Conservation (phyloP, 1,140 invertebrate species). For the Danaus melanippus region DNA sequence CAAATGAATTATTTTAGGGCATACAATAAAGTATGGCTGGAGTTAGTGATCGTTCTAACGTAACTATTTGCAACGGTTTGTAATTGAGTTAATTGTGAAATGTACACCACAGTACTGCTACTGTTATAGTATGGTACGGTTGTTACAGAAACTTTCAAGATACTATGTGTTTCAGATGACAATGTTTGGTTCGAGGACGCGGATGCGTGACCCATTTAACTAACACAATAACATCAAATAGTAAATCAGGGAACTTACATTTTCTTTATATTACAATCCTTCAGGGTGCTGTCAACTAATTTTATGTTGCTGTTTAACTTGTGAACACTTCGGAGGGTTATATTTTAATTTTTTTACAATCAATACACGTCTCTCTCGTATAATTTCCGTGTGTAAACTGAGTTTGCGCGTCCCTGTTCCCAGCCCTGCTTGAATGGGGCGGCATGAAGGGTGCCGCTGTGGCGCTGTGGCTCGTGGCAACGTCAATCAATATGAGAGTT, state of each 20-base stretch:
- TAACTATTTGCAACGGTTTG: too few species aligned
- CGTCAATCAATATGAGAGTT: slow-evolving; percentile 69
- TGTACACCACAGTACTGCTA: too few species aligned
- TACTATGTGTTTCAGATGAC: slow-evolving; percentile 22
- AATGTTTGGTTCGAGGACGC: slow-evolving; percentile 44
- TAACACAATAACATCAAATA: slow-evolving; percentile 5
- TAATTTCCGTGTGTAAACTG: slow-evolving; percentile 49
- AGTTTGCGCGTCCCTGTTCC: slow-evolving; percentile 67
- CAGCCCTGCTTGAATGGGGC: slow-evolving; percentile 60
- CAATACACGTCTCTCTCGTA: slow-evolving; percentile 38
- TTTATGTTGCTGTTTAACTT: slow-evolving; percentile 29
- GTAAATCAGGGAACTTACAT: slow-evolving; percentile 9
- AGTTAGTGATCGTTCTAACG: too few species aligned
- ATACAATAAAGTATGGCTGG: too few species aligned
- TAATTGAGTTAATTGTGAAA: too few species aligned
- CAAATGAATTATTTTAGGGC: too few species aligned
- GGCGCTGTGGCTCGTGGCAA: slow-evolving; percentile 59
- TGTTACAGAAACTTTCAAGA: too few species aligned
- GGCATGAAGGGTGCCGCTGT: slow-evolving; percentile 43
- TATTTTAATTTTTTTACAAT: slow-evolving; percentile 15
- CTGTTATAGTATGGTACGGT: too few species aligned
- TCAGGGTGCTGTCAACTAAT: slow-evolving; percentile 30
- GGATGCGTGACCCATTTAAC: slow-evolving; percentile 59
- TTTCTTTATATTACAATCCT: slow-evolving; percentile 28
- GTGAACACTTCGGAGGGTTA: slow-evolving; percentile 18